Percentiles rank a stretch among this genome's conserved stretches.
These are phyloP conservation scores for Syngnathus rostellatus DNA, from an alignment of 2,797 vertebrate species.

Conservation along the genomic window DNA sequence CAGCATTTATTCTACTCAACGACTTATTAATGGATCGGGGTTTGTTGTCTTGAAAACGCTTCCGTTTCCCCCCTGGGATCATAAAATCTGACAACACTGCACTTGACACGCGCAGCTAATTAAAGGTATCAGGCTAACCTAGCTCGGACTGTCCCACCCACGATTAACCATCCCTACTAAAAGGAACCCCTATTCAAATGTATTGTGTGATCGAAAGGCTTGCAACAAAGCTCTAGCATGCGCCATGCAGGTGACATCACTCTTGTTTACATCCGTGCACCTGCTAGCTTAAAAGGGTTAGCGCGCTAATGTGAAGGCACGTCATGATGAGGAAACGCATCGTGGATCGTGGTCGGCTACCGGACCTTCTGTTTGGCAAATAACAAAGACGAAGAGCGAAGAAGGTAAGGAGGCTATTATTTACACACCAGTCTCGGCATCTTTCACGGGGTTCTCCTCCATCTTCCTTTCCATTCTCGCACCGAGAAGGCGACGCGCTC, in stretches of 20 bases:
- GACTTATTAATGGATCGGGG: neutral
- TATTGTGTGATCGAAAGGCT: neutral
- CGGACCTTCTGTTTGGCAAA: neutral
- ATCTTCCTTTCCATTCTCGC: constrained; percentile 66
- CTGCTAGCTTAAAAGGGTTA: constrained; percentile 51
- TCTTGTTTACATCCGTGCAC: constrained; percentile 57
- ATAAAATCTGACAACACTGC: neutral
- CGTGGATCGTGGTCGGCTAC: neutral
- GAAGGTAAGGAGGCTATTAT: constrained; percentile 22
- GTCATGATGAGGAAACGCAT: constrained; percentile 16
- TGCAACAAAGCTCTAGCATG: constrained; percentile 17
- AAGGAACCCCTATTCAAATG: neutral
- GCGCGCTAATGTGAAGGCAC: constrained; percentile 22
- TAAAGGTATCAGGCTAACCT: constrained; percentile 2
- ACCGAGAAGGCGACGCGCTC: constrained; percentile 60
- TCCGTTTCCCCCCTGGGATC: neutral
- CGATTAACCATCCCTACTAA: neutral
- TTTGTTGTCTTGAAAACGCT: neutral
- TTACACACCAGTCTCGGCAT: constrained; percentile 75
- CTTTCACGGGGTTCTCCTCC: constrained; percentile 67
- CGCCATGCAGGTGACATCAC: constrained; percentile 11
- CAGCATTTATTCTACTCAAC: neutral
- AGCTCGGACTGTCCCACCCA: neutral
- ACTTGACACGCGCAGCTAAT: neutral
- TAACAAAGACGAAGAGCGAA: neutral